Percentiles rank a stretch among this genome's conserved stretches.
Evolutionary conservation across 1,140 invertebrate species (phyloP).

Genomic region (Anoplophora glabripennis): DNA sequence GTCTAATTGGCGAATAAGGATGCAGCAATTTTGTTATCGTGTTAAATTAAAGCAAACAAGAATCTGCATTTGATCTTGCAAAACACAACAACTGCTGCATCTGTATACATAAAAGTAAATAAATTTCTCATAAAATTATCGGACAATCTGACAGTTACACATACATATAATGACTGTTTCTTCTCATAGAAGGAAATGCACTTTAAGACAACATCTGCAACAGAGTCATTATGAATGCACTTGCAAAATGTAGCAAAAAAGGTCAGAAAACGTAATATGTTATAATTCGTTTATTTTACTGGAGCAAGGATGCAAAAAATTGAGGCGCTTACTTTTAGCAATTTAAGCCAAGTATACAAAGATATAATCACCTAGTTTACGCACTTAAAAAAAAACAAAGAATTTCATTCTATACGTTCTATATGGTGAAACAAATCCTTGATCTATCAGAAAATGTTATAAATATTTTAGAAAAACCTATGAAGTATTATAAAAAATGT

Average conservation of each 20-base stretch:
- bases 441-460: no score
- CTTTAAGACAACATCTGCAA: slow-evolving; percentile 11
- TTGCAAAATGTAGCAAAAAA: slow-evolving; percentile 17
- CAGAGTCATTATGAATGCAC: slow-evolving; percentile 21
- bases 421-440: no score
- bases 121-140: slow-evolving; percentile 4
- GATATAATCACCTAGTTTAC: no score
- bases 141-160: background rate
- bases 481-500: no score
- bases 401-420: no score
- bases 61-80: background rate
- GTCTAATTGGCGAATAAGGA: no score
- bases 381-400: no score
- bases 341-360: no score
- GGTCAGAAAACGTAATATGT: slow-evolving; percentile 3
- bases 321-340: no score
- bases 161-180: slow-evolving; percentile 4
- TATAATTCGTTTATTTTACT: slow-evolving; percentile 7
- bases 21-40: no score
- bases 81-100: background rate
- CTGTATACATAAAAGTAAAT: background rate
- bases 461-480: no score
- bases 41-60: no score
- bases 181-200: slow-evolving; percentile 18
- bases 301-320: background rate